phyloP scores from a whole-genome alignment of 1,140 invertebrate species.

The Leguminivora glycinivorella region DNA sequence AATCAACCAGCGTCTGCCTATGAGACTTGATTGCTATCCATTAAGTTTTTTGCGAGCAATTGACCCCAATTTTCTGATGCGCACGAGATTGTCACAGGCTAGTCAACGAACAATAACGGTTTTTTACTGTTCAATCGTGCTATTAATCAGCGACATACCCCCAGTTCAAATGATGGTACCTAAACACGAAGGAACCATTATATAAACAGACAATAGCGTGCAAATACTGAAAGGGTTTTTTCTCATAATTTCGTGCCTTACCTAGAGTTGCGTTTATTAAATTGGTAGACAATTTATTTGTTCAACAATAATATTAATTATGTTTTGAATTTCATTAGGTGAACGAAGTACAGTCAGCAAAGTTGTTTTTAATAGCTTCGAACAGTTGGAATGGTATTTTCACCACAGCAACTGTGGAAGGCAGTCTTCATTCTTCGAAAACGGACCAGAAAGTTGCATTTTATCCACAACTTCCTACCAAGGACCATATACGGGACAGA shows the following conservation, averaged over 20 bases:
- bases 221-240: background rate
- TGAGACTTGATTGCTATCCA: slow-evolving; percentile 66
- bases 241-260: background rate
- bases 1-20: slow-evolving; percentile 50
- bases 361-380: no score
- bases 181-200: background rate
- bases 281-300: no score
- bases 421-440: no score
- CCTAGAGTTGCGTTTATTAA: no score
- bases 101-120: slow-evolving; percentile 29
- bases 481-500: no score
- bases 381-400: no score
- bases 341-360: no score
- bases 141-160: background rate
- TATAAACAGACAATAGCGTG: background rate
- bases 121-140: slow-evolving; percentile 18
- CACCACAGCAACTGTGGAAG: no score
- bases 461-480: no score
- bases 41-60: slow-evolving; percentile 67
- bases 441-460: no score
- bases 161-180: background rate
- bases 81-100: slow-evolving; percentile 55
- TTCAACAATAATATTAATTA: no score
- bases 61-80: slow-evolving; percentile 57
- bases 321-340: no score